Percentiles rank a stretch among this genome's conserved stretches.
phyloP scores from a whole-genome alignment of 2,113 vertebrate genomes.

The Urocolius indicus region DNA sequence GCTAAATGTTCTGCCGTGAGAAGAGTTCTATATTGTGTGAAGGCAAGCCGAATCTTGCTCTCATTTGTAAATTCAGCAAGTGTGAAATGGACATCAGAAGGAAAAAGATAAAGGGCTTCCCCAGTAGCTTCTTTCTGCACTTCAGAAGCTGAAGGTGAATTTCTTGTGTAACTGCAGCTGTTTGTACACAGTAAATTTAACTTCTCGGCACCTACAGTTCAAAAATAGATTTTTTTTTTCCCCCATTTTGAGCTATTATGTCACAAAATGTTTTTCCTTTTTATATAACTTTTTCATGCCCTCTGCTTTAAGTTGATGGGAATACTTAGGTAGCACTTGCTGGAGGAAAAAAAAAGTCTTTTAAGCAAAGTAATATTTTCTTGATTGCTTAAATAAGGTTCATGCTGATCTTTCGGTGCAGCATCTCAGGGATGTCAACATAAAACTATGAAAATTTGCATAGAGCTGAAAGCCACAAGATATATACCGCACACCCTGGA shows the following conservation, averaged over 20 bases:
- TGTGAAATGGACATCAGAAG: not conserved
- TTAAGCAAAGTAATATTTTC: not conserved
- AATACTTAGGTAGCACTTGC: not conserved
- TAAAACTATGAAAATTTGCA: not conserved
- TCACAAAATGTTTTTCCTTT: not conserved
- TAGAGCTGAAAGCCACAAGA: not conserved
- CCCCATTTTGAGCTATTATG: not conserved
- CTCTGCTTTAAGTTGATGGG: not conserved
- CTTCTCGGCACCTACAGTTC: not conserved
- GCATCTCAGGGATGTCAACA: not conserved
- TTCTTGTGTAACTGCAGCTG: not conserved
- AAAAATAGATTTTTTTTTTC: not conserved
- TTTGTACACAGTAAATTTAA: not conserved
- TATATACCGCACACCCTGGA: not conserved
- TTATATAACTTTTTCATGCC: not conserved
- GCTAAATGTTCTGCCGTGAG: not conserved
- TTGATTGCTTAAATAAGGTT: slow-evolving; percentile 13
- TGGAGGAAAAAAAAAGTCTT: rapidly evolving
- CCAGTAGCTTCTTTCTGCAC: not conserved
- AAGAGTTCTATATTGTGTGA: not conserved
- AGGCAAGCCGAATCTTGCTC: not conserved
- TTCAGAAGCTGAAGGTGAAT: not conserved
- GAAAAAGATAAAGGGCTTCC: not conserved
- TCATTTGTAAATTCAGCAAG: not conserved
- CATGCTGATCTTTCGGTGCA: not conserved